Percentiles rank a stretch among this genome's conserved stretches.
These are phyloP conservation scores for Drosophila micromelanica DNA, from an alignment of 1,140 invertebrate species.

Conservation along the genomic window DNA sequence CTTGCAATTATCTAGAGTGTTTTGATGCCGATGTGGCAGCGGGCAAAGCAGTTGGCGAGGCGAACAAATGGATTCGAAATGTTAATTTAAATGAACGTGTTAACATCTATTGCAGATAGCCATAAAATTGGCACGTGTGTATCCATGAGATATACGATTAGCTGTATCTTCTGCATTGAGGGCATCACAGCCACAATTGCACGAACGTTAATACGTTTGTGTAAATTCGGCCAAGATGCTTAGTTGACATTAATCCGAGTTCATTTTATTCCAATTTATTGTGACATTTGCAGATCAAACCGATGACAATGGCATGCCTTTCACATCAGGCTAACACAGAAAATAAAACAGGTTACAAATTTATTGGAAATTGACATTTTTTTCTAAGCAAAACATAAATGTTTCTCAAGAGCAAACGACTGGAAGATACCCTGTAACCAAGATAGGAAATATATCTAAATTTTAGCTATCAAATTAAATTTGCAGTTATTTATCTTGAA, in stretches of 20 bases:
- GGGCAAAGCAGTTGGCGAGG: background rate
- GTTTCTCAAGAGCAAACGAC: background rate
- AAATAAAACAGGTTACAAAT: constrained; percentile 6
- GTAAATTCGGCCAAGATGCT: background rate
- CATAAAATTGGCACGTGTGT: constrained; percentile 21
- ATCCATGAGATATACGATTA: constrained; percentile 20
- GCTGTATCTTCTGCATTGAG: constrained; percentile 7
- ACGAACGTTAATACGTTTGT: background rate
- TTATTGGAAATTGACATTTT: constrained; percentile 2
- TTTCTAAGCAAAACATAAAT: background rate
- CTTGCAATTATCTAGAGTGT: constrained; percentile 31
- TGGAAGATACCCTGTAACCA: background rate
- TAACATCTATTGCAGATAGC: constrained; percentile 7
- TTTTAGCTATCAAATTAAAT: too few species aligned
- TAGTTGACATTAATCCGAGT: background rate
- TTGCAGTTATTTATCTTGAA: too few species aligned
- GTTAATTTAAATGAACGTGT: background rate
- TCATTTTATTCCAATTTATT: constrained; percentile 3
- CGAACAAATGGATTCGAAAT: background rate
- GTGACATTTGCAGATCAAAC: constrained; percentile 4
- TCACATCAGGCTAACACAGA: background rate
- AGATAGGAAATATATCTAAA: too few species aligned
- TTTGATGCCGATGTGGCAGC: constrained; percentile 5
- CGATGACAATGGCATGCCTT: constrained; percentile 6
- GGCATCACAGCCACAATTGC: constrained; percentile 16